Evolutionary conservation across 2,888 invertebrate genomes (phyloP).

Genomic region (Tipula unca): DNA sequence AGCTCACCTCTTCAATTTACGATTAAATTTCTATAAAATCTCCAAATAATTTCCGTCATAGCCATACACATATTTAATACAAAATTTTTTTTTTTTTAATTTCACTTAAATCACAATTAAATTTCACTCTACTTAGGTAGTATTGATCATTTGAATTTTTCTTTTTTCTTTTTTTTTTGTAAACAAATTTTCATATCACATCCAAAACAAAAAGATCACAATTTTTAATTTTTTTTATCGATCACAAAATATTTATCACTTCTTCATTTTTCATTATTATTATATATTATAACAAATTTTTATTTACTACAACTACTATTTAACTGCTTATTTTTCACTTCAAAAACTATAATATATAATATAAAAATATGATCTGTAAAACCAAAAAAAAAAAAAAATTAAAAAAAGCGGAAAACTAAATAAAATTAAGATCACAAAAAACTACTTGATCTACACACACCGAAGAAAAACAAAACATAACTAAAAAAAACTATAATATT

Average conservation of each 20-base stretch:
- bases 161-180: not conserved
- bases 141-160: not conserved
- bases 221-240: not conserved
- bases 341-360: not conserved
- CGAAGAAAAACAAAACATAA: not conserved
- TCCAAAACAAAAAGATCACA: not conserved
- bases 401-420: not conserved
- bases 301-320: not conserved
- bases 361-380: not conserved
- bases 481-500: slow-evolving; percentile 9
- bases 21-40: not conserved
- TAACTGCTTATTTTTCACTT: not conserved
- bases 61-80: not conserved
- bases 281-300: not conserved
- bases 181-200: not conserved
- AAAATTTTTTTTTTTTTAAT: no score
- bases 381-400: not conserved
- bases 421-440: not conserved
- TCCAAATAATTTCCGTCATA: not conserved
- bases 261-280: not conserved
- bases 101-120: not conserved
- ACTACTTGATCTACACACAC: not conserved
- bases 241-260: slow-evolving; percentile 14
- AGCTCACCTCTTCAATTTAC: not conserved
- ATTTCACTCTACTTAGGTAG: not conserved